phyloP scores from a whole-genome alignment of 2,797 vertebrate species.

The Characodon lateralis region DNA sequence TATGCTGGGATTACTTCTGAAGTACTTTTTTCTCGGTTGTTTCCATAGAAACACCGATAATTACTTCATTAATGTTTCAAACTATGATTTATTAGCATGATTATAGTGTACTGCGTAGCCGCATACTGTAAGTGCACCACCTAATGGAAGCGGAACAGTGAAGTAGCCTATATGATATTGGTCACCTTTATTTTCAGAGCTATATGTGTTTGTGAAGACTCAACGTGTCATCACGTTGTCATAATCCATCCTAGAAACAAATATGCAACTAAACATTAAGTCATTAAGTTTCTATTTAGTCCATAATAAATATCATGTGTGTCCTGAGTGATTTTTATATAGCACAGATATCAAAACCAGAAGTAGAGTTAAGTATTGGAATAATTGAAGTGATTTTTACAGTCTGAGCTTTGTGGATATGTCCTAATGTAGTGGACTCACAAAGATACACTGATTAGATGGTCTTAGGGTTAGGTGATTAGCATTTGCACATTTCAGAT shows the following conservation, averaged over 20 bases:
- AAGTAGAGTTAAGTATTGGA: neutral
- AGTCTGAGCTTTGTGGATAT: too few relatives aligned
- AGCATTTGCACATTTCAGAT: too few relatives aligned
- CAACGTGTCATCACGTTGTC: neutral
- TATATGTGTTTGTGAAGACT: neutral
- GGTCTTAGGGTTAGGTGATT: too few relatives aligned
- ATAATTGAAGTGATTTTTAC: too few relatives aligned
- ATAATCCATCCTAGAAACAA: neutral
- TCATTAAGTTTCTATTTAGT: too few relatives aligned
- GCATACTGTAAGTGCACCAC: neutral
- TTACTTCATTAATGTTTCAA: neutral
- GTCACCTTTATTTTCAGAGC: neutral
- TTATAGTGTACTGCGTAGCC: neutral
- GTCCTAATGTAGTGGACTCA: too few relatives aligned
- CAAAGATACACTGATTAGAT: too few relatives aligned
- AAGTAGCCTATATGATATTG: neutral
- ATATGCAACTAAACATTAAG: neutral
- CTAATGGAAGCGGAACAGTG: neutral
- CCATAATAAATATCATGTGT: neutral
- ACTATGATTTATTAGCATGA: neutral
- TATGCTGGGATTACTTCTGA: neutral
- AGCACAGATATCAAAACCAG: neutral
- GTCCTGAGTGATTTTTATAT: neutral
- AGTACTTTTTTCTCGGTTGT: neutral
- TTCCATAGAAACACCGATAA: neutral